Percentiles rank a stretch among this genome's conserved stretches.
phyloP scores from a whole-genome alignment of 2,113 vertebrate species.

The Bubo bubo region DNA sequence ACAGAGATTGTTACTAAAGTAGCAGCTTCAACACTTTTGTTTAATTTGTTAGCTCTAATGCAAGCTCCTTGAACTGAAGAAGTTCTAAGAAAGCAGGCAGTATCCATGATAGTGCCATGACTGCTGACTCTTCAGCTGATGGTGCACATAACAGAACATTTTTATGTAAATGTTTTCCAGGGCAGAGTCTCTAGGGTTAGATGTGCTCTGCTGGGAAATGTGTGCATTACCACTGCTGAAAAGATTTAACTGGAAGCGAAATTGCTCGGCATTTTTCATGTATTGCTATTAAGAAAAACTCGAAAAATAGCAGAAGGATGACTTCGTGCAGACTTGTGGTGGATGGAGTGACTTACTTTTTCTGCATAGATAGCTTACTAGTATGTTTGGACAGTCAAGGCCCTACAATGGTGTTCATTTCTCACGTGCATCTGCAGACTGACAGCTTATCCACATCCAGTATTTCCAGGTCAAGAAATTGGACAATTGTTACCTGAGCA shows the following conservation, averaged over 20 bases:
- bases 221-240: background rate
- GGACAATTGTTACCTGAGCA: background rate
- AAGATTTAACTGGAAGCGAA: background rate
- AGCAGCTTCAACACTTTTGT: background rate
- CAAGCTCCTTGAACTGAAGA: background rate
- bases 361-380: background rate
- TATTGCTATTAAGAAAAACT: background rate
- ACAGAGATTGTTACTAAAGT: background rate
- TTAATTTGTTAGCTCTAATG: background rate
- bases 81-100: background rate
- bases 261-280: background rate
- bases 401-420: background rate
- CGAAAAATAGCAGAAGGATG: background rate
- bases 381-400: background rate
- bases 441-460: background rate
- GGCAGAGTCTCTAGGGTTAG: background rate
- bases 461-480: background rate
- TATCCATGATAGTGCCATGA: background rate
- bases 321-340: background rate
- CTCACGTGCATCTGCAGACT: background rate
- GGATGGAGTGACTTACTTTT: background rate
- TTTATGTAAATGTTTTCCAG: background rate
- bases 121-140: background rate
- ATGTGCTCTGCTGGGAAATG: background rate
- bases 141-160: background rate